Evolutionary conservation across 1,140 invertebrate species (phyloP).

Genomic region (Calephelis nemesis): DNA sequence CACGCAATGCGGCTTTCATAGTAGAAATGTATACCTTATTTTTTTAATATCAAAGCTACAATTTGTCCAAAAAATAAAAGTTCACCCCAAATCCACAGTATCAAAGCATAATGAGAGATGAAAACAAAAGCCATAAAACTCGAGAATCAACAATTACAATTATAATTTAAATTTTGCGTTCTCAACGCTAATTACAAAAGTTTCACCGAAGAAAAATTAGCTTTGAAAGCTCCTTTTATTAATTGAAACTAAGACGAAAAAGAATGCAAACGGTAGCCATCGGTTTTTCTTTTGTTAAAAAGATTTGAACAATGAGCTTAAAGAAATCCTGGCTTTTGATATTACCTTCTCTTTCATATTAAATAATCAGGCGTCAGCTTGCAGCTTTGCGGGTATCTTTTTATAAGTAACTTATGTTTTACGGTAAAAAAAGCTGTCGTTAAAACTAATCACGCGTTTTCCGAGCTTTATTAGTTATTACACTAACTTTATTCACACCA

Average conservation of each 20-base stretch:
- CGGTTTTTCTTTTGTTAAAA: not conserved
- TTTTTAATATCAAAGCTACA: not conserved
- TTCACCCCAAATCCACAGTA: not conserved
- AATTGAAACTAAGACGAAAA: slow-evolving; percentile 12
- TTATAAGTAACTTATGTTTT: no score
- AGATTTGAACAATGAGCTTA: not conserved
- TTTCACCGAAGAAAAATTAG: slow-evolving; percentile 17
- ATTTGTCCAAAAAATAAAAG: slow-evolving; percentile 11
- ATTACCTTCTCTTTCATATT: not conserved
- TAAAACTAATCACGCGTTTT: no score
- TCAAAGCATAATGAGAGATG: slow-evolving; percentile 13
- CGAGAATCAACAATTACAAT: slow-evolving; percentile 18
- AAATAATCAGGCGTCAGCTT: not conserved
- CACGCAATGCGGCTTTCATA: no score
- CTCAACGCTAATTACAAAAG: slow-evolving; percentile 18
- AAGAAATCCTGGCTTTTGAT: not conserved
- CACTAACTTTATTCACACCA: no score
- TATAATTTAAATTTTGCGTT: slow-evolving; percentile 14
- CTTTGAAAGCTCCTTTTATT: slow-evolving; percentile 17
- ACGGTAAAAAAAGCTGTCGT: no score
- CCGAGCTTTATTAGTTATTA: no score
- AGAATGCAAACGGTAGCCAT: slow-evolving; percentile 14
- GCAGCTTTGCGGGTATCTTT: no score
- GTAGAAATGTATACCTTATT: no score
- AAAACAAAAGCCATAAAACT: slow-evolving; percentile 19